A percentile compares a stretch with the other conserved stretches of the same genome.
Conservation (phyloP, 2,797 vertebrate genomes). For the Sylvia borin region DNA sequence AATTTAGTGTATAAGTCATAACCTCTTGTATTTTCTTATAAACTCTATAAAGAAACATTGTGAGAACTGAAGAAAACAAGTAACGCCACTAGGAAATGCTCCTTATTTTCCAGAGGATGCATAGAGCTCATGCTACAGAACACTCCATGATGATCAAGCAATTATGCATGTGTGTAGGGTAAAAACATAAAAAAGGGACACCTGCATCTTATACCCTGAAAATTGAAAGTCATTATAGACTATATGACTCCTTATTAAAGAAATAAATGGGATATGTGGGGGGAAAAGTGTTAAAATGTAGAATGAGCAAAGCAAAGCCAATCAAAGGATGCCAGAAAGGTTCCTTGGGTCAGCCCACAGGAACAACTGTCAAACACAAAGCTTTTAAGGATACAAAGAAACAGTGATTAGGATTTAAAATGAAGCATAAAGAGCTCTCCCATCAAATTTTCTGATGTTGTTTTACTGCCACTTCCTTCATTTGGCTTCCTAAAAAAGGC, state of each 20-base stretch:
- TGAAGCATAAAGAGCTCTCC: neutral
- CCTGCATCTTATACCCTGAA: neutral
- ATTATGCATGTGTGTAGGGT: neutral
- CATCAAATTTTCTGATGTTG: neutral
- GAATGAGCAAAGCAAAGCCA: neutral
- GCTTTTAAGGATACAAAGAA: neutral
- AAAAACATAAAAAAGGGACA: neutral
- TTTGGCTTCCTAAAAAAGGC: neutral
- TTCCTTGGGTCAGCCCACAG: neutral
- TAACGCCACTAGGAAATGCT: neutral
- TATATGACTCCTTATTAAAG: neutral
- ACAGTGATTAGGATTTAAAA: neutral
- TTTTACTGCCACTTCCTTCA: neutral
- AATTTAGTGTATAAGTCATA: neutral
- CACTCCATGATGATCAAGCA: neutral
- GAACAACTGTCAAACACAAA: neutral
- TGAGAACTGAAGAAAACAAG: neutral
- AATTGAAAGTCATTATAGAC: neutral
- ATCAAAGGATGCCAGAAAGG: neutral
- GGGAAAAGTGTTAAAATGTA: rapidly evolving
- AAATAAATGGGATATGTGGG: neutral
- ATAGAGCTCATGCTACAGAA: neutral
- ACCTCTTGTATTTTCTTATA: neutral
- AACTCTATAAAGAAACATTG: neutral
- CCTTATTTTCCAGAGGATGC: neutral